Evolutionary conservation across 1,140 invertebrate genomes (phyloP).

Genomic region (Heliothis virescens): DNA sequence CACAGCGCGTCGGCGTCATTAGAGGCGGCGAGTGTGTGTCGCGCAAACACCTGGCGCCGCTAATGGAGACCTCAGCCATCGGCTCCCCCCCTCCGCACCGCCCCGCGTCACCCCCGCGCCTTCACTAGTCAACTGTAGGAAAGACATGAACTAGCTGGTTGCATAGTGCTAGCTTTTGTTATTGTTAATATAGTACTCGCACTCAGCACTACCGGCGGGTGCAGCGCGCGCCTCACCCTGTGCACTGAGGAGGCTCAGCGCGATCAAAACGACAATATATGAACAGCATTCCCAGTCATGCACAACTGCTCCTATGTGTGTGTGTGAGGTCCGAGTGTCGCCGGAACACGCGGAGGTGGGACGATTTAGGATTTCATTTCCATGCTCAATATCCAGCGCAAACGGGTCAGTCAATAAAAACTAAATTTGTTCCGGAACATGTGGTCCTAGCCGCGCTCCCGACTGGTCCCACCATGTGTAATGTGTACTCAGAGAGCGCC

Average conservation of each 20-base stretch:
- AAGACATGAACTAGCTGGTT: no score
- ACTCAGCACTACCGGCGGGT: no score
- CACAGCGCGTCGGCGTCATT: neutral
- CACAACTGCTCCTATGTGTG: neutral
- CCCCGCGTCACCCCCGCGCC: no score
- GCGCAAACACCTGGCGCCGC: neutral
- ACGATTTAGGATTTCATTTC: constrained; percentile 27
- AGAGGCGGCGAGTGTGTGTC: neutral
- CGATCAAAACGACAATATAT: neutral
- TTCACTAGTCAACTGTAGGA: no score
- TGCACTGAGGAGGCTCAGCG: no score
- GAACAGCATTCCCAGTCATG: neutral
- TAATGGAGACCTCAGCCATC: neutral
- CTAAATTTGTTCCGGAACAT: constrained; percentile 32
- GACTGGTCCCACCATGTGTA: no score
- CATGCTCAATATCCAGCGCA: constrained; percentile 9
- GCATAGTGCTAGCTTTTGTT: no score
- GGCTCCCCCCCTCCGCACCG: no score
- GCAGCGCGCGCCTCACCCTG: no score
- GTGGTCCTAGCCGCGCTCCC: neutral
- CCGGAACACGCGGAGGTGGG: neutral
- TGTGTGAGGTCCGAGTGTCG: neutral
- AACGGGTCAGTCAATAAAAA: constrained; percentile 34
- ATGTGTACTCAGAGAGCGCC: no score
- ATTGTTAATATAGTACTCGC: no score